phyloP scores from a whole-genome alignment of 2,113 vertebrate genomes.

The Reinhardtius hippoglossoides region DNA sequence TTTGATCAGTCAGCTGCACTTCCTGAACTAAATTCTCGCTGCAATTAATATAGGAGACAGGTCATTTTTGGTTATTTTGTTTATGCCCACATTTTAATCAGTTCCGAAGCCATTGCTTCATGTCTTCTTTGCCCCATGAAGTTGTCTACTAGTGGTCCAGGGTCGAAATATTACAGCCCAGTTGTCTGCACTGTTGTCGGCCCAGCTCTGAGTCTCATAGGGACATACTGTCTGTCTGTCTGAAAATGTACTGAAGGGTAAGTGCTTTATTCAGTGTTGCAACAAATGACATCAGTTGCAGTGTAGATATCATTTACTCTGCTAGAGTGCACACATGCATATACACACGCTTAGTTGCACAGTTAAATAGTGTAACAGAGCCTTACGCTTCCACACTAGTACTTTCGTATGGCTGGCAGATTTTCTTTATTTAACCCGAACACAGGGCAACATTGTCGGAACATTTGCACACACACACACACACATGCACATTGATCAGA shows the following conservation, averaged over 20 bases:
- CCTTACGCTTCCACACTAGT: conserved; percentile 61
- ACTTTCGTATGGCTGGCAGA: conserved; percentile 79
- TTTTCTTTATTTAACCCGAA: conserved; percentile 83
- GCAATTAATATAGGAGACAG: not conserved
- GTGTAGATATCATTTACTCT: conserved; percentile 63
- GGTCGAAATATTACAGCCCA: not conserved
- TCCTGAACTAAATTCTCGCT: not conserved
- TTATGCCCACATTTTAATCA: not conserved
- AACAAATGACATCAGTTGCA: conserved; percentile 64
- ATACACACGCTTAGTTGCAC: conserved; percentile 72
- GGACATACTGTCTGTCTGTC: not conserved
- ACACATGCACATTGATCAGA: conserved; percentile 71
- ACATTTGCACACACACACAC: conserved; percentile 60
- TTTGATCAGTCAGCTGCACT: conserved; percentile 4
- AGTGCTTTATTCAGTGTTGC: conserved; percentile 55
- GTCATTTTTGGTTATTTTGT: not conserved
- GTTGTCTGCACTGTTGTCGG: not conserved
- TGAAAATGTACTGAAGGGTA: conserved; percentile 36
- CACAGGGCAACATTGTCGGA: conserved; percentile 72
- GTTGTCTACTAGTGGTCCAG: not conserved
- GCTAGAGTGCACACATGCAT: conserved; percentile 54
- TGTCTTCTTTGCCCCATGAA: not conserved
- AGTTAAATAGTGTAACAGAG: conserved; percentile 74
- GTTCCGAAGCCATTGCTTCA: not conserved
- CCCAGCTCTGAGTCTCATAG: not conserved